Base-by-base conservation (phyloP, 2,888 invertebrate species). In the Oegoconia quadripuncta region DNA sequence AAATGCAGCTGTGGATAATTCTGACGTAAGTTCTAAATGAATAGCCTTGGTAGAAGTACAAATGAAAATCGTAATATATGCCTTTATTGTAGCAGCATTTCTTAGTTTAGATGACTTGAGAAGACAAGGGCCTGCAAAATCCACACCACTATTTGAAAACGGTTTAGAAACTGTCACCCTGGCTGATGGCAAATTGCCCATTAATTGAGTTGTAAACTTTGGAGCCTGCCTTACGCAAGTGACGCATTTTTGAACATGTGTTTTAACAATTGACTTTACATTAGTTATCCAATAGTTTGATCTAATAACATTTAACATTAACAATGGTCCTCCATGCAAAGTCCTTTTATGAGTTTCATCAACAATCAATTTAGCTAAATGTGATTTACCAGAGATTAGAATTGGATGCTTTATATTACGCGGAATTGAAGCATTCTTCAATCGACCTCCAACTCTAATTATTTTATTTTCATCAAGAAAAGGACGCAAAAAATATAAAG, bases 321-420 rank as follows among this genome's bases (percentile, higher is more conserved):
- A 12, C 30, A 42, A 36, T 5, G 38, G 43, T 13, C 56, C 53
- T 11, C 51, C 52, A 34, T 56, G 56, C 4, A 52, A 34, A 2
- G 49, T 50, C 31, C 37, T 45, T 12, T 34, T 12, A 11, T 52
- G 52, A 3, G 45, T 49, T 13, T 49, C 49, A 8, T 11, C 30
- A 7, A 52, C 25, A 4, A 52, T 6, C n/a, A 52, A 31, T 2
- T 29, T n/a, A 2, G 44, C 41, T 6, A 52, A 28, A 27, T 42
- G 39, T 8, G 15, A 17, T n/a, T 38, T 39, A 15, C 14, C 6
- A 2, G 47, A 42, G 2, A 52, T 12, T 4, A 52, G 33, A 3
- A 50, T 43, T 11, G 47, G 50, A 29, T 50, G 40, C 34, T 42
- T 47, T 7, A 13, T 26, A 22, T 35, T 25, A 6, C 40, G 26